Base-by-base conservation (phyloP, 2,797 vertebrate genomes). In the Pangasius mekongensis region DNA sequence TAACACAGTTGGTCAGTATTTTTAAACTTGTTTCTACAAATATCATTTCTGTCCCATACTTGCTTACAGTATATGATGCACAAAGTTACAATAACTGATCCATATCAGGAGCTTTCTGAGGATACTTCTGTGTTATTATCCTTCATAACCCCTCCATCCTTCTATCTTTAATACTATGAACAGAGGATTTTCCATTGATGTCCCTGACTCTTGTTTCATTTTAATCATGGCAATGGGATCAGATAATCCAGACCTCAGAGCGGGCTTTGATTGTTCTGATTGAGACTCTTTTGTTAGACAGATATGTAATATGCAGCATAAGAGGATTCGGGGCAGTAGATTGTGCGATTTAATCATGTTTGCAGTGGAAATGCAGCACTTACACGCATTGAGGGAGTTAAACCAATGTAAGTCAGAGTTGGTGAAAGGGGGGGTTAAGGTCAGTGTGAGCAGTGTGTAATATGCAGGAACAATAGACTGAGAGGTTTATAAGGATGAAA, bases 191-290 rank as follows among this genome's bases (percentile, higher is more conserved):
- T 93, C 94, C 92, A 95, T 95, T 95, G 93, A 91, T 90, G 84
- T 90, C 95, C 92, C 93, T 87, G 84, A 94, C 94, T 96, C 94
- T 94, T 92, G 95, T 96, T 95, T 96, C 94, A 95, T 96, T 96
- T 96, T 96, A 97, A 97, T 97, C 96, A 96, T 10, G 91, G 91
- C 95, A 96, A 95, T 96, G 95, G 94, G 94, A 96, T 96, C 94
- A 95, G 93, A 94, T 94, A 94, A 95, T 94, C 95, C 92, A 88
- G 92, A 91, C 90, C 90, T 87, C 90, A 91, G 91, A 91, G 93
- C 91, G 92, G 92, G 76, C 88, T 92, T 94, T 95, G 94, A 95
- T 96, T 95, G 94, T 96, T 95, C 95, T 94, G 95, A 96, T 95
- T 96, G 95, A 96, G 95, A 94, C 95, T 94, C 95, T 95, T 95